A percentile compares a stretch with the other conserved stretches of the same genome.
These are phyloP conservation scores for Erythrocebus patas DNA, from an alignment of 2,113 vertebrate genomes.

Conservation along the genomic window DNA sequence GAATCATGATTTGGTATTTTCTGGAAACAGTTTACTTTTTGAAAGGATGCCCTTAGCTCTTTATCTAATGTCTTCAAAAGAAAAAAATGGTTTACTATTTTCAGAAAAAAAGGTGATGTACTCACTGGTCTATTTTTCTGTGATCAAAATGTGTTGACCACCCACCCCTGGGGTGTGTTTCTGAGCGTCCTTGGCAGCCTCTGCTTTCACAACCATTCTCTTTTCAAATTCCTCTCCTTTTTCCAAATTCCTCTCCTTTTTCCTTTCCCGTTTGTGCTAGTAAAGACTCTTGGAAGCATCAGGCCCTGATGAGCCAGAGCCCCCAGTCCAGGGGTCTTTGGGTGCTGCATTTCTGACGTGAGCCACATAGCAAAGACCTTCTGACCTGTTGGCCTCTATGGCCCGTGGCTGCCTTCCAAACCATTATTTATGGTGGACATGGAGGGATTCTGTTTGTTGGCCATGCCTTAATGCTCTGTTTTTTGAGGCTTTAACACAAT, in stretches of 20 bases:
- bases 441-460: not conserved
- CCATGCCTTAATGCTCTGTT: no score
- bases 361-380: rapidly evolving
- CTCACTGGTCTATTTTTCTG: not conserved
- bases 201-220: not conserved
- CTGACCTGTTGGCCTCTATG: rapidly evolving
- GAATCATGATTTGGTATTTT: slow-evolving; percentile 20
- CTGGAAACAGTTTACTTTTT: not conserved
- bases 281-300: not conserved
- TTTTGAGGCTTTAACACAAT: not conserved
- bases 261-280: not conserved
- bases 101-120: not conserved
- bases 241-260: not conserved
- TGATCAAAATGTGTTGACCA: not conserved
- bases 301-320: not conserved
- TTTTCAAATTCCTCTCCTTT: not conserved
- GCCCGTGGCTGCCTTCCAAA: not conserved
- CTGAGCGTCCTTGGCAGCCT: not conserved
- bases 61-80: not conserved
- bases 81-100: not conserved
- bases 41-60: not conserved
- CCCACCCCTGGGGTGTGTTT: not conserved
- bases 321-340: rapidly evolving
- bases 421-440: not conserved
- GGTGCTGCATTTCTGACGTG: not conserved